Conservation (phyloP, 2,797 vertebrate genomes). For the Molossus alvarezi region DNA sequence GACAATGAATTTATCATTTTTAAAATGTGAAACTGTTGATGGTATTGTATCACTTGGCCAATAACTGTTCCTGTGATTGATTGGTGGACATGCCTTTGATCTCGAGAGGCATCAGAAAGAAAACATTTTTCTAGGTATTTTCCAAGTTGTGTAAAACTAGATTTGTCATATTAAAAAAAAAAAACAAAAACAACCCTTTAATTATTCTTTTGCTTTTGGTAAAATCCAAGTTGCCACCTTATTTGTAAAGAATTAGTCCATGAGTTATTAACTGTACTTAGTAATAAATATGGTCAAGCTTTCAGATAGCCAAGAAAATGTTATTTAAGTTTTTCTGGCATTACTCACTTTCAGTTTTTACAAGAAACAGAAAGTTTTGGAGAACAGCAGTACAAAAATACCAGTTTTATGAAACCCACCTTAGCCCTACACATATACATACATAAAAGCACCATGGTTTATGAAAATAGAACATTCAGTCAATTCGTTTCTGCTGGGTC, state of each 20-base stretch:
- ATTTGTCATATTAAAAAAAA: neutral
- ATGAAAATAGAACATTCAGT: conserved; percentile 59
- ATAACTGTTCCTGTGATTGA: neutral
- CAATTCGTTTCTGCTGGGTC: conserved; percentile 57
- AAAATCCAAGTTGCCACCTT: neutral
- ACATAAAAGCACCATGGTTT: neutral
- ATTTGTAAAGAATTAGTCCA: conserved; percentile 58
- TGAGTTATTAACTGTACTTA: conserved; percentile 57
- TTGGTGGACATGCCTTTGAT: neutral
- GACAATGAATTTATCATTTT: conserved; percentile 18
- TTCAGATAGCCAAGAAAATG: conserved; percentile 3
- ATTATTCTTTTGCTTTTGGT: conserved; percentile 9
- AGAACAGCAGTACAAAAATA: conserved; percentile 39
- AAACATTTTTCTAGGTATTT: neutral
- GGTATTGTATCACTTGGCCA: neutral
- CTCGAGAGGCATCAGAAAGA: neutral
- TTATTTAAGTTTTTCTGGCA: conserved; percentile 48
- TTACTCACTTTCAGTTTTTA: conserved; percentile 55
- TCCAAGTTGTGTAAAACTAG: neutral
- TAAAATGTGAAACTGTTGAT: conserved; percentile 12
- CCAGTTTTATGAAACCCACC: conserved; percentile 14
- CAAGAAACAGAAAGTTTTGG: neutral
- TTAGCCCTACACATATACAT: neutral
- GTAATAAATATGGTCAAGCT: neutral
- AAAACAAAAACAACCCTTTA: neutral